Conservation (phyloP, 2,888 invertebrate genomes). For the Bombylius discolor region DNA sequence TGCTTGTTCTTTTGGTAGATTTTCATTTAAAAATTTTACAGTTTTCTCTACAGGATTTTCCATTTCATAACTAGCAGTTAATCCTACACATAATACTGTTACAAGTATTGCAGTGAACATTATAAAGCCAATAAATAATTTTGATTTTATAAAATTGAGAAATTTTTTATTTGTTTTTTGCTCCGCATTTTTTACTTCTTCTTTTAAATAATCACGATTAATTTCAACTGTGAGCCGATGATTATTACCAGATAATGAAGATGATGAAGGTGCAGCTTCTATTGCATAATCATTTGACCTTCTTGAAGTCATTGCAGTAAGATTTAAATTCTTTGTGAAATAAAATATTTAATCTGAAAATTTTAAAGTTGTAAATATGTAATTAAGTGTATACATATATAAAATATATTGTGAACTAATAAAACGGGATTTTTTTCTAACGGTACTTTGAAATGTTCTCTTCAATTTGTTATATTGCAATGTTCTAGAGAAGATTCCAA, state of each 20-base stretch:
- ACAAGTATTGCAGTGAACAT: conserved; percentile 19
- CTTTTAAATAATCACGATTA: background rate
- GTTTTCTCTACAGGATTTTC: conserved; percentile 22
- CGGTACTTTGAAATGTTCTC: no score
- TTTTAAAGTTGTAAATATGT: no score
- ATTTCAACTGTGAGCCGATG: background rate
- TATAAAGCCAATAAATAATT: conserved; percentile 24
- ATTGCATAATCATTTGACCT: no score
- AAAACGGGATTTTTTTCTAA: no score
- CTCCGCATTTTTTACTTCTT: background rate
- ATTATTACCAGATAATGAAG: background rate
- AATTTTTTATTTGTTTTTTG: background rate
- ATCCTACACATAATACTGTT: conserved; percentile 27
- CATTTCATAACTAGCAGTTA: conserved; percentile 26
- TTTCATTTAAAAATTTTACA: conserved; percentile 22
- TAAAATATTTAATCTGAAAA: no score
- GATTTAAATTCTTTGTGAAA: no score
- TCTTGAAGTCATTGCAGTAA: no score
- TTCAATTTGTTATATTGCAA: no score
- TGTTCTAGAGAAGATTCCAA: no score
- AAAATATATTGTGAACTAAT: no score
- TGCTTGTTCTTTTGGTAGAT: conserved; percentile 26
- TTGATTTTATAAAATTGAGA: conserved; percentile 17
- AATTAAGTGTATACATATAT: no score
- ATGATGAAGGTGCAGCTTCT: no score